Evolutionary conservation across 2,888 invertebrate genomes (phyloP), one percentile per base, ranked within the genome.

Genomic region (Melolontha melolontha): DNA sequence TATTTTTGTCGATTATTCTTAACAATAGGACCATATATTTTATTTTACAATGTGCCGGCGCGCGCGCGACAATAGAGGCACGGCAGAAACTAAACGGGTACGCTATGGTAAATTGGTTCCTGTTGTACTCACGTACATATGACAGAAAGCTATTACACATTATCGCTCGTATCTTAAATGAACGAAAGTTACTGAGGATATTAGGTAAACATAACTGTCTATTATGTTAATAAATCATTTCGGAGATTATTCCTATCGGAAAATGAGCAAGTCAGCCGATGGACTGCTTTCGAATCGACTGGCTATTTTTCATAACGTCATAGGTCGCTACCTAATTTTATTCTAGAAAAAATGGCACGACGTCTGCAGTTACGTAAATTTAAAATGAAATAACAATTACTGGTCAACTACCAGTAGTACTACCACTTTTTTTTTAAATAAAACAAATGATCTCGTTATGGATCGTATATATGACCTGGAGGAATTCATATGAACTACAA

Each of bases 141-240:
- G 50, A 50, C 50, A 50, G 50, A 50, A 50, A 59, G 44, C 59
- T 59, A 59, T 59, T 59, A 59, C 42, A 42, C 42, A 17, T 42
- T 59, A 59, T 59, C 59, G 42, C 10, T 6, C 27, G 34, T 6
- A 59, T 59, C 59, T 59, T 41, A 59, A 59, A 42, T 29, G 59
- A 59, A 44, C 29, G 41, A 29, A 44, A 59, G 16, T 52, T 29
- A 29, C 29, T 22, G 29, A 39, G 11, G 47, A 47, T 42, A 42
- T 47, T 59, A 47, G 42, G 44, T 59, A 59, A 59, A 59, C 59
- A 59, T 59, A 59, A 41, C 42, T 14, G 42, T 17, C 29, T 29
- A 47, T 42, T 47, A 42, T 22, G 42, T 44, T 59, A 59, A 59
- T 59, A 59, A 59, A 59, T 44, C 59, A 59, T 42, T 40, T 59